These are phyloP conservation scores for Drosophila ambigua DNA, from an alignment of 1,140 invertebrate species.

Conservation along the genomic window DNA sequence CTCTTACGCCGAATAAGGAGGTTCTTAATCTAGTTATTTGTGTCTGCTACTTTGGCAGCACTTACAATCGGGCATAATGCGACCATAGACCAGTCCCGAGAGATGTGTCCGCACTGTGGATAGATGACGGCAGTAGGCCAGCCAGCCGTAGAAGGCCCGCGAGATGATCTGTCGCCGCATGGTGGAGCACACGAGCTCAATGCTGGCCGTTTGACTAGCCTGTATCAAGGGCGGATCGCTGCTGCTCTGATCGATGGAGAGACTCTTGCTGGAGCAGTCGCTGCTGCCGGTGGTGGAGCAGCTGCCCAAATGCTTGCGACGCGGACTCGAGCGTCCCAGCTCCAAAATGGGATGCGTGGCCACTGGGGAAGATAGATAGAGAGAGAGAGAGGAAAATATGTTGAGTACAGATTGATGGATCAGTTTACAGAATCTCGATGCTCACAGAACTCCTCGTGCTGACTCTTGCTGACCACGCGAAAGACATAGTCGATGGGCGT, in stretches of 20 bases:
- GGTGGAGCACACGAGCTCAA: slow-evolving; percentile 92
- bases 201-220: slow-evolving; percentile 85
- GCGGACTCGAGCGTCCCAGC: slow-evolving; percentile 72
- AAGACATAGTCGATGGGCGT: slow-evolving; percentile 94
- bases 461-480: slow-evolving; percentile 91
- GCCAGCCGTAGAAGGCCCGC: slow-evolving; percentile 97
- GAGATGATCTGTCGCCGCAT: slow-evolving; percentile 98
- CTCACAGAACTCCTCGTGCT: slow-evolving; percentile 90
- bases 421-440: rapidly evolving
- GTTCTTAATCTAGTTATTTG: neutral
- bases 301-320: slow-evolving; percentile 78
- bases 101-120: slow-evolving; percentile 96
- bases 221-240: slow-evolving; percentile 82
- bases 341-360: slow-evolving; percentile 80
- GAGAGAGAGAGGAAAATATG: neutral
- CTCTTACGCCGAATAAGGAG: too few relatives aligned
- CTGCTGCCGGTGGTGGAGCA: slow-evolving; percentile 83
- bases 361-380: slow-evolving; percentile 34
- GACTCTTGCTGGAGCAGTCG: slow-evolving; percentile 82
- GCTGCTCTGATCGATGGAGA: slow-evolving; percentile 84
- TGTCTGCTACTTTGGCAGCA: neutral
- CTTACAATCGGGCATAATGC: slow-evolving; percentile 87
- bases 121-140: slow-evolving; percentile 96
- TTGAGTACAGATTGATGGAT: too few relatives aligned
- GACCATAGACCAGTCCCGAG: slow-evolving; percentile 92